Conservation (phyloP, 2,797 vertebrate genomes). For the Erithacus rubecula region DNA sequence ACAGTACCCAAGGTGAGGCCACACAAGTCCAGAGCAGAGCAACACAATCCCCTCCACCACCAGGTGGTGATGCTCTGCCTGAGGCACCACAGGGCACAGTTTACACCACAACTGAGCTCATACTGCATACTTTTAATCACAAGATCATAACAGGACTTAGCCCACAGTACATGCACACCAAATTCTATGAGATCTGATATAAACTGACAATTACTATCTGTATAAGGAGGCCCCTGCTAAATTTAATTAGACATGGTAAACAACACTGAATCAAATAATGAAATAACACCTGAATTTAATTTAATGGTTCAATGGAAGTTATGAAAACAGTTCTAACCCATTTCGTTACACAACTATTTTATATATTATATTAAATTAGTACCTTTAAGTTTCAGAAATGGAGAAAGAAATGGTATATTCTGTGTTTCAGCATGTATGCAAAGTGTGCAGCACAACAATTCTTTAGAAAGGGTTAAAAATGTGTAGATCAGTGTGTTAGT, state of each 20-base stretch:
- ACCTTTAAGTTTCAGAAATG: not conserved
- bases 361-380: not conserved
- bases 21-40: not conserved
- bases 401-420: not conserved
- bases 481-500: not conserved
- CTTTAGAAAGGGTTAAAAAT: not conserved
- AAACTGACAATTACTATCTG: slow-evolving; percentile 9
- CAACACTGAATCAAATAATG: not conserved
- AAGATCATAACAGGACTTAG: not conserved
- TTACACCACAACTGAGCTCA: not conserved
- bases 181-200: not conserved
- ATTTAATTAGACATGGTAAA: not conserved
- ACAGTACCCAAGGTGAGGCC: not conserved
- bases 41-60: too few relatives aligned
- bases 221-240: not conserved
- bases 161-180: not conserved
- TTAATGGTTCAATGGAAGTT: not conserved
- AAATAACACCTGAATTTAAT: slow-evolving; percentile 9
- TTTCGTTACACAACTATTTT: not conserved
- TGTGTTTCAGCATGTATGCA: not conserved
- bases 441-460: not conserved
- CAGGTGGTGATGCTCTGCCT: not conserved
- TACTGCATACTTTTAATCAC: not conserved
- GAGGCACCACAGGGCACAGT: too few relatives aligned
- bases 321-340: not conserved